Evolutionary conservation across 2,888 invertebrate species (phyloP), one percentile per base, ranked within the genome.

Genomic region (Scrobipalpa atriplicella): DNA sequence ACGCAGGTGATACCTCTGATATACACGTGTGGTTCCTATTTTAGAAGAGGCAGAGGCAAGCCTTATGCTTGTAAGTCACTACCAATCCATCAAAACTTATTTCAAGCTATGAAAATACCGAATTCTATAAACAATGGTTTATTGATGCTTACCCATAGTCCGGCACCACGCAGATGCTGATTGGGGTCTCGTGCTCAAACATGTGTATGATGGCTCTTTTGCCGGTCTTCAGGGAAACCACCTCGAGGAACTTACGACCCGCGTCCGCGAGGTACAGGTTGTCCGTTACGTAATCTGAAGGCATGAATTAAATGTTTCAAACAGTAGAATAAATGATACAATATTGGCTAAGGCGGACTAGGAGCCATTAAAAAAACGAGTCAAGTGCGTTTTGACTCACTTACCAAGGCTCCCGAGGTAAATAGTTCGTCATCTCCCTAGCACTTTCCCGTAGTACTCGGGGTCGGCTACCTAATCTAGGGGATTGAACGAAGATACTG

Each of bases 201-300:
- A 93, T 93, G 54, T 95, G 83, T 0, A 97, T 79, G 13, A 95
- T 78, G 0, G 94, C 95, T 18, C 94, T 93, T 8, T 94, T 85
- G 21, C 85, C 86, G 0, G 94, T 95, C 62, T 86, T 87, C 60
- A 96, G 75, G 0, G 95, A 96, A 11, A 95, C 79, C 2, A 94
- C 94, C 79, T 97, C 96, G 0, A 97, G 93, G 65, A 81, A 67
- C 0, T 93, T 93, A 11, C 93, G 93, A 0, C 93, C 93, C 0
- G 92, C 88, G 81, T 97, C 96, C 67, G 95, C 87, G 89, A 96
- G 94, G 82, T 97, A 98, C 0, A 98, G 83, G 71, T 95, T 95
- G 69, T 96, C 95, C 0, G 96, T 94, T 9, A 94, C 88, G 72
- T 94, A 93, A 88, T 97, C 97, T 95, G 76, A 0, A 75, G 13